Evolutionary conservation across 2,797 vertebrate species (phyloP), one percentile per base, ranked within the genome.

Genomic region (Threskiornis aethiopicus): DNA sequence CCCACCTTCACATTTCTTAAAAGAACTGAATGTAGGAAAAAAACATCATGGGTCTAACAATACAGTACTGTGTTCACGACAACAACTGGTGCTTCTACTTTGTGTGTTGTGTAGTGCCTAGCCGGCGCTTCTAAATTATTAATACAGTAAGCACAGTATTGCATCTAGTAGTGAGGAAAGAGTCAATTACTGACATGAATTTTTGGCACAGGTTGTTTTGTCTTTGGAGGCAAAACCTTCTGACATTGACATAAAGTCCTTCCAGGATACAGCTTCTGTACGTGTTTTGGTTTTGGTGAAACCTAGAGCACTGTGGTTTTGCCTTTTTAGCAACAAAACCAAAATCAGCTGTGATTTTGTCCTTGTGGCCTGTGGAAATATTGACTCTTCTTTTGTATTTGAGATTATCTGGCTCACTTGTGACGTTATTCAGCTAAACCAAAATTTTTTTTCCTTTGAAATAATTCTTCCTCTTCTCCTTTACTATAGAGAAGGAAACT

Each of bases 21-120:
- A 35, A 62, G 11, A 57, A n/a, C 1, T 33, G 2, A 16, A 0
- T 15, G 5, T 39, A n/a, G 16, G 29, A 76, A 70, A 1, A 52
- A 3, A 82, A 15, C 3, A 11, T 46, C 0, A 14, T 20, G 18
- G 9, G 7, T 57, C 7, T 77, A 37, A 76, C 21, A 3, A 16
- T 35, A 9, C 4, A n/a, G 6, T 52, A 58, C 12, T 33, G 2
- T 37, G 9, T 20, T 64, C 28, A 77, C 55, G 58, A 8, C 21
- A 49, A 31, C 9, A 49, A 13, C 26, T 35, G 3, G 2, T 70
- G 15, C 11, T 54, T 79, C 31, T 33, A 11, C 2, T 47, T 69
- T 61, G 6, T 14, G 3, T 37, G 16, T 24, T 3, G 1, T 64
- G 17, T 42, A 75, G 18, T 3, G 20, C 7, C 17, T 20, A 70